These are phyloP conservation scores for Tridacna crocea DNA, from an alignment of 2,888 invertebrate species.

Conservation along the genomic window DNA sequence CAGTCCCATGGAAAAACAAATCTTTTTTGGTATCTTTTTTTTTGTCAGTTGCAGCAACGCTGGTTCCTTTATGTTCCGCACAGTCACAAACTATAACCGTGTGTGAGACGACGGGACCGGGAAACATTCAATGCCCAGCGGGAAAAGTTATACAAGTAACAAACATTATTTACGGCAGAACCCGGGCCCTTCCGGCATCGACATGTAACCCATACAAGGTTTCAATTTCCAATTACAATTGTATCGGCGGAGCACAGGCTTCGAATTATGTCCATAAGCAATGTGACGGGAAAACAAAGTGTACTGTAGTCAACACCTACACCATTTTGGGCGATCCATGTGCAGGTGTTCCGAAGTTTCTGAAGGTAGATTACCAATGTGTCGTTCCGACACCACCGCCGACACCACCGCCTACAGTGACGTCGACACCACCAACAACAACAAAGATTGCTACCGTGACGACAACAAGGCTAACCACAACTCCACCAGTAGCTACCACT, in stretches of 20 bases:
- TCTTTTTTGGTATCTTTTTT: not conserved
- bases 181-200: constrained; percentile 32
- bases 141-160: constrained; percentile 46
- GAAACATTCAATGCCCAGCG: constrained; percentile 36
- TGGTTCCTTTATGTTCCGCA: not conserved
- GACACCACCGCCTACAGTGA: constrained; percentile 5
- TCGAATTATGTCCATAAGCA: constrained; percentile 34
- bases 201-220: constrained; percentile 48
- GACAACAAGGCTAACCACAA: constrained; percentile 24
- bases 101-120: constrained; percentile 45
- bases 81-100: constrained; percentile 26
- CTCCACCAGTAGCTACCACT: constrained; percentile 35
- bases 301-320: constrained; percentile 46
- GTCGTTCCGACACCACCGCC: constrained; percentile 41
- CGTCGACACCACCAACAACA: not conserved
- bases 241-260: constrained; percentile 35
- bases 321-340: constrained; percentile 62
- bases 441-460: not conserved
- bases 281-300: constrained; percentile 40
- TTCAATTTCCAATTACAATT: constrained; percentile 36
- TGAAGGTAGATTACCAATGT: constrained; percentile 59
- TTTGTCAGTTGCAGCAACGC: not conserved
- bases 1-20: not conserved
- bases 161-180: constrained; percentile 48
- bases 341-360: constrained; percentile 59